Evolutionary conservation across 2,888 invertebrate genomes (phyloP), one percentile per base, ranked within the genome.

Genomic region (Odontocerum albicorne): DNA sequence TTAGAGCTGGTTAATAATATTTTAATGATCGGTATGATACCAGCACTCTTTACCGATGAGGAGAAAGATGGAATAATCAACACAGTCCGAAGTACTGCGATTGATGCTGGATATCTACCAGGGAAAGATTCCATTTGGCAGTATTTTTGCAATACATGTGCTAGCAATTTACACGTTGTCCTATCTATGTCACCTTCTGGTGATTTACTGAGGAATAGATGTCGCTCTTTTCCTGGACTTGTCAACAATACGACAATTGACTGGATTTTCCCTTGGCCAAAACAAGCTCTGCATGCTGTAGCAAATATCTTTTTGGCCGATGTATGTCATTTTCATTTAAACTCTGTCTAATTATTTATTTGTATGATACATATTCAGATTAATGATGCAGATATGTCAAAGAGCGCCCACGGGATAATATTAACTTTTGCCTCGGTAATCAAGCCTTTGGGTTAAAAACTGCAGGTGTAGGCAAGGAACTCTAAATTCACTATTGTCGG

Each of bases 201-300:
- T 0, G 93, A 94, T 55, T 79, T 84, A 3, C 73, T 96, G 12
- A 82, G 93, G 42, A 91, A 87, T 64, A 81, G 91, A 13, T 95
- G 95, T 66, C 82, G 94, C 62, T 93, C 87, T 73, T 96, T 95
- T 72, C 96, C 96, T 0, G 94, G 94, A 1, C 75, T 96, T 40
- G 92, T 96, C 32, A 95, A 93, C 67, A 92, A 92, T 67, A 91
- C 93, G 0, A 91, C 89, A 32, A 93, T 96, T 61, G 93, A 96
- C 70, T 96, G 95, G 95, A 86, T 94, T 68, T 93, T 91, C 71
- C 88, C 94, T 0, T 96, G 96, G 96, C 94, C 96, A 0, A 82
- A 87, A 62, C 92, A 95, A 69, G 96, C 96, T 0, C 69, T 96
- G 42, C 76, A 87, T 49, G 92, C 94, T 0, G 94, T 96, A 1